Conservation (phyloP, 2,797 vertebrate species). For the Heteromormyrus szaboi region DNA sequence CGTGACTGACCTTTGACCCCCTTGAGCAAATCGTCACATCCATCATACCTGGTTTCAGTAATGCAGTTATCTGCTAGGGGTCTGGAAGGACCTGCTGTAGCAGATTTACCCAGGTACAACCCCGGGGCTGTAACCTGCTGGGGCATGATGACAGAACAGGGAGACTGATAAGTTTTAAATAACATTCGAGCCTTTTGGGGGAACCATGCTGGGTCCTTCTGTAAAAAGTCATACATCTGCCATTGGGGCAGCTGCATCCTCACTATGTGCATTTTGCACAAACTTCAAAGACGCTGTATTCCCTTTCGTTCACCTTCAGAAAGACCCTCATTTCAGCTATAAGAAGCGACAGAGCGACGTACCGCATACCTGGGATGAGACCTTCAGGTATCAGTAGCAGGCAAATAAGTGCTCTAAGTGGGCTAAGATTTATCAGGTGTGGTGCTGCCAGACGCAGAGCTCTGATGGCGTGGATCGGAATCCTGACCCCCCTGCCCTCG, state of each 20-base stretch:
- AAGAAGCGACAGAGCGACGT: not conserved
- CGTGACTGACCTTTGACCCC: slow-evolving; percentile 57
- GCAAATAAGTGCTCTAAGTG: slow-evolving; percentile 15
- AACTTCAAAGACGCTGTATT: not conserved
- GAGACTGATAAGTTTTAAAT: not conserved
- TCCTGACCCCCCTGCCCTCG: not conserved
- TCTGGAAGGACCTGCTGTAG: slow-evolving; percentile 22
- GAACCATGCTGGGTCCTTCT: not conserved
- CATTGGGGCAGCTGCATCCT: not conserved
- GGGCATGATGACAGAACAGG: not conserved
- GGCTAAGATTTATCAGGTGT: slow-evolving; percentile 55
- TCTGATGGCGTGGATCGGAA: not conserved
- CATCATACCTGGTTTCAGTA: slow-evolving; percentile 64
- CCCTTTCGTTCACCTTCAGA: not conserved
- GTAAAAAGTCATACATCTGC: not conserved
- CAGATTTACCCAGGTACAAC: slow-evolving; percentile 10
- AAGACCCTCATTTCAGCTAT: not conserved
- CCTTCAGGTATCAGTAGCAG: not conserved
- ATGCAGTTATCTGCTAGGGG: slow-evolving; percentile 56
- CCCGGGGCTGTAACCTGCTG: not conserved
- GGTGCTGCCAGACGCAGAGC: slow-evolving; percentile 26
- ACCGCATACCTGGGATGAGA: not conserved
- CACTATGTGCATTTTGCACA: not conserved
- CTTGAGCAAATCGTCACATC: slow-evolving; percentile 60
- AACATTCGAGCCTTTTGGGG: not conserved